phyloP scores from a whole-genome alignment of 2,113 vertebrate genomes.

The Athene cunicularia region DNA sequence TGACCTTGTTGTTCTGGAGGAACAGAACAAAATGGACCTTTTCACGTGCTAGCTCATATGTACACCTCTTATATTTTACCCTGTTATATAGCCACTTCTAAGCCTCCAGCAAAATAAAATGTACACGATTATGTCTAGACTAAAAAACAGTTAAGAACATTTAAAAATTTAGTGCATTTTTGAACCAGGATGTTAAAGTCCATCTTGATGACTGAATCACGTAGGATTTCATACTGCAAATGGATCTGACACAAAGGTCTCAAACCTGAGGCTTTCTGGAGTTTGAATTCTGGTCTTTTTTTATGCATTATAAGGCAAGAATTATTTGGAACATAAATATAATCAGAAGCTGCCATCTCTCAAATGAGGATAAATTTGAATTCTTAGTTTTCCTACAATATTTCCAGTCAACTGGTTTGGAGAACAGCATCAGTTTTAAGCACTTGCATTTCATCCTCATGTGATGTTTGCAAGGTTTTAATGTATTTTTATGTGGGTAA shows the following conservation, averaged over 20 bases:
- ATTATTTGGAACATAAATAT: not conserved
- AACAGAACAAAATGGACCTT: not conserved
- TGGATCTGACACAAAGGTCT: not conserved
- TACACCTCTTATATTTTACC: not conserved
- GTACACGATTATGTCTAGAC: not conserved
- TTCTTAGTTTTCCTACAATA: not conserved
- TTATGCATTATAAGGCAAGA: not conserved
- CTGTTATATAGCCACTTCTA: not conserved
- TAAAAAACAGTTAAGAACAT: not conserved
- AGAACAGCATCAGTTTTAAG: not conserved
- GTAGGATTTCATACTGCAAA: not conserved
- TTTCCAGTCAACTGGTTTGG: not conserved
- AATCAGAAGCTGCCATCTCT: not conserved
- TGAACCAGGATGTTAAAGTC: not conserved
- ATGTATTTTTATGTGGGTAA: not conserved
- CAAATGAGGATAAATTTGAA: not conserved
- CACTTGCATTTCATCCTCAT: not conserved
- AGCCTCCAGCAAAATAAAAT: not conserved
- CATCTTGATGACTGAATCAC: not conserved
- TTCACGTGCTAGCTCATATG: not conserved
- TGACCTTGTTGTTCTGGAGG: not conserved
- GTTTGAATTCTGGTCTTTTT: not conserved
- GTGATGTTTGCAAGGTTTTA: not conserved
- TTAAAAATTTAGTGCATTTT: not conserved
- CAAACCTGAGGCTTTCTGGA: not conserved